A percentile compares a stretch with the other conserved stretches of the same genome.
Evolutionary conservation across 2,888 invertebrate genomes (phyloP).

Genomic region (Sepiola atlantica): DNA sequence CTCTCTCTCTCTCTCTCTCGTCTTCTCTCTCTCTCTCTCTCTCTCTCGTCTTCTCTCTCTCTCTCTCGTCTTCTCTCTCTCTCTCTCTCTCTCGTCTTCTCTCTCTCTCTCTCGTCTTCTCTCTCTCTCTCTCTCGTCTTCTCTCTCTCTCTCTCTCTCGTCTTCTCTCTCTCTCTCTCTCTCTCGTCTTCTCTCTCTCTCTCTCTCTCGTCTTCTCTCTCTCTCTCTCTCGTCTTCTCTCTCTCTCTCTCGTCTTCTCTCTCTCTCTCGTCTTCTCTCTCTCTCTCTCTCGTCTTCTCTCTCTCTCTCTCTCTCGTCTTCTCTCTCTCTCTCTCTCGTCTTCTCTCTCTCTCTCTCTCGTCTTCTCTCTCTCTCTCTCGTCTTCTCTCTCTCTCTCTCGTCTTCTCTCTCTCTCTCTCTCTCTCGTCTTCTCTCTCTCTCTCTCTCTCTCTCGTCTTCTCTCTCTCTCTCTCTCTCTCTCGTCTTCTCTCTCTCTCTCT

Average conservation of each 20-base stretch:
- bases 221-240: background rate
- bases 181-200: background rate
- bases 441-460: too few species aligned
- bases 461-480: too few species aligned
- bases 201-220: background rate
- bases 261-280: background rate
- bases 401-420: background rate
- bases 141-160: background rate
- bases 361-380: background rate
- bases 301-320: background rate
- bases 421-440: background rate
- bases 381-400: background rate
- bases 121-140: slow-evolving; percentile 36
- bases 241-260: background rate
- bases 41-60: background rate
- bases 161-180: background rate
- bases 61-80: slow-evolving; percentile 41
- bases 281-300: background rate
- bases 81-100: background rate
- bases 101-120: slow-evolving; percentile 45
- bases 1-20: background rate
- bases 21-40: background rate
- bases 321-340: background rate
- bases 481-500: too few species aligned
- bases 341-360: background rate